phyloP scores from a whole-genome alignment of 2,797 vertebrate genomes.

The Hephaestus fuliginosus region DNA sequence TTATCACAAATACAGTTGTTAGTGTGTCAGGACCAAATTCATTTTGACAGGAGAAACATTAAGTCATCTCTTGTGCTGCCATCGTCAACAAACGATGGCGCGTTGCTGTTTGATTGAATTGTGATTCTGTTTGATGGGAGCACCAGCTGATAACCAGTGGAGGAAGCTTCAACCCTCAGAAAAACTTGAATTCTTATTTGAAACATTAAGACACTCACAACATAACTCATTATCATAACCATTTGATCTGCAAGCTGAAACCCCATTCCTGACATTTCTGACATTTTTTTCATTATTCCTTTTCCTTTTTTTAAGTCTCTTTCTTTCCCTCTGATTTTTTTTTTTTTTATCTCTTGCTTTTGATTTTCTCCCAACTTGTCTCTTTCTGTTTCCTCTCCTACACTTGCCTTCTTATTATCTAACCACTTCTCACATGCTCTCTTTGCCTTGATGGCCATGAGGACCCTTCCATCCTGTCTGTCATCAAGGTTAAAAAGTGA shows the following conservation, averaged over 20 bases:
- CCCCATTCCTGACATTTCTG: conserved; percentile 7
- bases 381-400: background rate
- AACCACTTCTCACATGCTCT: conserved; percentile 8
- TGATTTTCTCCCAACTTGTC: conserved; percentile 7
- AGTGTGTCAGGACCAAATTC: background rate
- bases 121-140: too few species aligned
- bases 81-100: background rate
- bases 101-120: background rate
- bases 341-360: background rate
- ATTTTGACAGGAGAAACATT: background rate
- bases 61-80: background rate
- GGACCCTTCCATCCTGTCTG: conserved; percentile 30
- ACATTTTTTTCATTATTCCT: conserved; percentile 12
- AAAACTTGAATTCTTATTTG: background rate
- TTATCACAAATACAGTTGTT: too few species aligned
- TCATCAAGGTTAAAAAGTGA: conserved; percentile 54
- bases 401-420: background rate
- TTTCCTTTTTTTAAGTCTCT: background rate
- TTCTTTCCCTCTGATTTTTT: background rate
- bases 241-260: background rate
- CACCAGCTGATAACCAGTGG: too few species aligned
- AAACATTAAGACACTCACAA: too few species aligned
- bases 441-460: conserved; percentile 14
- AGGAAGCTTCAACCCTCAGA: too few species aligned
- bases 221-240: background rate